phyloP scores from a whole-genome alignment of 1,140 invertebrate species.

The Hycleus phaleratus region DNA sequence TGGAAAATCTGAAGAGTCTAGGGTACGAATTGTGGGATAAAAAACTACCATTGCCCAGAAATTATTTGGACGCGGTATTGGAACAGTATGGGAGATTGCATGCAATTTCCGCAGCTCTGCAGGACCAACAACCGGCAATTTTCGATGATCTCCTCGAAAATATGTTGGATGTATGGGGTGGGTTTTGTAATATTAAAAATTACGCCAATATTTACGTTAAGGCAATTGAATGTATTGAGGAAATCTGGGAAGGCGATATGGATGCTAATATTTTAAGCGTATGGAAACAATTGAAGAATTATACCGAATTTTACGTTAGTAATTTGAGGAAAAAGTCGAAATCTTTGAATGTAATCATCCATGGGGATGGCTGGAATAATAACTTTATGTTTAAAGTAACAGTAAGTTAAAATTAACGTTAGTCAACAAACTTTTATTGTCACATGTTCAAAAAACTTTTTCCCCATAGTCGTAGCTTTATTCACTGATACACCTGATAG shows the following conservation, averaged over 20 bases:
- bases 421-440: too few relatives aligned
- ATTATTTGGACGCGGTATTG: slow-evolving; percentile 42
- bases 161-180: slow-evolving; percentile 15
- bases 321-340: slow-evolving; percentile 43
- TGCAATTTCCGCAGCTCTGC: slow-evolving; percentile 44
- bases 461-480: too few relatives aligned
- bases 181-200: slow-evolving; percentile 29
- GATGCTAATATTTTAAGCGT: slow-evolving; percentile 5
- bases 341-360: slow-evolving; percentile 8
- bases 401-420: slow-evolving; percentile 13
- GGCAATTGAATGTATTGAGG: slow-evolving; percentile 1
- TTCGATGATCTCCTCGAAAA: slow-evolving; percentile 20
- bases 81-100: slow-evolving; percentile 46
- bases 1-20: slow-evolving; percentile 46
- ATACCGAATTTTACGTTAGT: slow-evolving; percentile 19
- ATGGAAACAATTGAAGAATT: background rate
- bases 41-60: slow-evolving; percentile 39
- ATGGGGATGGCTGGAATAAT: slow-evolving; percentile 29
- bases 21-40: slow-evolving; percentile 44
- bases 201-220: background rate
- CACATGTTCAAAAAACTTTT: background rate
- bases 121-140: slow-evolving; percentile 33
- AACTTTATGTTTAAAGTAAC: slow-evolving; percentile 27
- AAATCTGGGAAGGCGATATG: slow-evolving; percentile 13
- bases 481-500: too few relatives aligned